These are phyloP conservation scores for Sclerodermus sp. DNA, from an alignment of 2,888 invertebrate species.

Conservation along the genomic window DNA sequence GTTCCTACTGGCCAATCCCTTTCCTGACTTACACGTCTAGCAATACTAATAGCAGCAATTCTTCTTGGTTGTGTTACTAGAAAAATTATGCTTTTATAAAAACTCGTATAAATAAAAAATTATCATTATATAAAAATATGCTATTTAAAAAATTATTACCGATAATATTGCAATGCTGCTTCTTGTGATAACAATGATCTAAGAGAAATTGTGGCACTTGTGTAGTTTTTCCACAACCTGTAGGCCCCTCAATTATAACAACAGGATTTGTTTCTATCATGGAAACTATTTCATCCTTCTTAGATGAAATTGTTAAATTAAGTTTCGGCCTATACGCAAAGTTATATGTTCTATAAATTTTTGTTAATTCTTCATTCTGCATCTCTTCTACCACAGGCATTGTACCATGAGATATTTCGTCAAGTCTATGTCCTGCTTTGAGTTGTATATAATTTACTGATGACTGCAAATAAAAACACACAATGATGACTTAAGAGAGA, in stretches of 20 bases:
- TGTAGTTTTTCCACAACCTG: slow-evolving; percentile 94
- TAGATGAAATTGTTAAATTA: slow-evolving; percentile 41
- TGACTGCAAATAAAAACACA: not conserved
- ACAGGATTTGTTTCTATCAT: slow-evolving; percentile 72
- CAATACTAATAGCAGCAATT: slow-evolving; percentile 90
- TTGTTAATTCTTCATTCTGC: slow-evolving; percentile 28
- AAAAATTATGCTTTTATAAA: no score
- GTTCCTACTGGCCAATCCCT: slow-evolving; percentile 80
- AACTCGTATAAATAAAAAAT: no score
- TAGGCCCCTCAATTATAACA: slow-evolving; percentile 85
- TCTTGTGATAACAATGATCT: slow-evolving; percentile 70
- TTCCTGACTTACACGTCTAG: slow-evolving; percentile 81
- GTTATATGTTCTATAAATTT: slow-evolving; percentile 50
- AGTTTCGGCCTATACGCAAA: slow-evolving; percentile 40
- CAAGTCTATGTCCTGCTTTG: slow-evolving; percentile 21
- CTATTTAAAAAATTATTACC: slow-evolving; percentile 30
- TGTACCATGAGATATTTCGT: slow-evolving; percentile 43
- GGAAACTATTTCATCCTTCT: slow-evolving; percentile 65
- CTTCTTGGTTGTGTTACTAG: slow-evolving; percentile 88
- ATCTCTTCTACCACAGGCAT: slow-evolving; percentile 25
- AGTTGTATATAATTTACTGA: not conserved
- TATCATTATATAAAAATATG: not conserved
- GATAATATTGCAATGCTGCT: slow-evolving; percentile 77
- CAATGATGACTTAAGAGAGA: not conserved
- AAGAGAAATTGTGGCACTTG: slow-evolving; percentile 88